Evolutionary conservation across 2,797 vertebrate species (phyloP).

Genomic region (Lepidocolaptes lacrymiger): DNA sequence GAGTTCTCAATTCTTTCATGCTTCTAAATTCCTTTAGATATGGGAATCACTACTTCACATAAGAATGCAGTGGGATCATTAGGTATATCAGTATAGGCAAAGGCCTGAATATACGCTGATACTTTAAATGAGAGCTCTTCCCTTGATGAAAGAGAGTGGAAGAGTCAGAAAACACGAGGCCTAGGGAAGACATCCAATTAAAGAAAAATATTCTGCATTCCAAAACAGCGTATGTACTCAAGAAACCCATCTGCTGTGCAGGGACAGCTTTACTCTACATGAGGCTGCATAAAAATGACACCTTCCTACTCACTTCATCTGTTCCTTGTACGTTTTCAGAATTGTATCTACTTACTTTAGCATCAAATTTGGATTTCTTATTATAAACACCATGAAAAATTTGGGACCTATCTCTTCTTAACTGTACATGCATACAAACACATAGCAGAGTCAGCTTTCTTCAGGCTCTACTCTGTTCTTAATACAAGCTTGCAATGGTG

Average conservation of each 20-base stretch:
- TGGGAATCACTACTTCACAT: neutral
- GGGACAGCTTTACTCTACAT: slow-evolving; percentile 34
- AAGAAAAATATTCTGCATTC: slow-evolving; percentile 18
- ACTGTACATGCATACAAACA: neutral
- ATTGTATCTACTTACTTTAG: slow-evolving; percentile 24
- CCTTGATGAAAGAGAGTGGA: neutral
- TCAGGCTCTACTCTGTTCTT: neutral
- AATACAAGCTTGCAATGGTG: neutral
- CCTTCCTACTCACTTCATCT: slow-evolving; percentile 65
- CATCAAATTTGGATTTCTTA: slow-evolving; percentile 24
- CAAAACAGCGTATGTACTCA: slow-evolving; percentile 13
- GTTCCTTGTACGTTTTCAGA: slow-evolving; percentile 34
- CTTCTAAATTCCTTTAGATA: neutral
- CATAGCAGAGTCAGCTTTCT: neutral
- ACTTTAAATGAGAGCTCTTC: neutral
- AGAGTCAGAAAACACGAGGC: neutral
- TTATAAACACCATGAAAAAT: slow-evolving; percentile 42
- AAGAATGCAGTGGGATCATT: neutral
- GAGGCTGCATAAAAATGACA: slow-evolving; percentile 16
- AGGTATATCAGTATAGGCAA: neutral
- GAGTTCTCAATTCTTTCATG: neutral
- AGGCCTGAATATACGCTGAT: neutral
- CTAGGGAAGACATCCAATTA: neutral
- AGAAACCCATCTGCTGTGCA: slow-evolving; percentile 56
- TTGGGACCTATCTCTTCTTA: neutral